These are phyloP conservation scores for Ibycter americanus DNA, from an alignment of 2,797 vertebrate genomes.

Conservation along the genomic window DNA sequence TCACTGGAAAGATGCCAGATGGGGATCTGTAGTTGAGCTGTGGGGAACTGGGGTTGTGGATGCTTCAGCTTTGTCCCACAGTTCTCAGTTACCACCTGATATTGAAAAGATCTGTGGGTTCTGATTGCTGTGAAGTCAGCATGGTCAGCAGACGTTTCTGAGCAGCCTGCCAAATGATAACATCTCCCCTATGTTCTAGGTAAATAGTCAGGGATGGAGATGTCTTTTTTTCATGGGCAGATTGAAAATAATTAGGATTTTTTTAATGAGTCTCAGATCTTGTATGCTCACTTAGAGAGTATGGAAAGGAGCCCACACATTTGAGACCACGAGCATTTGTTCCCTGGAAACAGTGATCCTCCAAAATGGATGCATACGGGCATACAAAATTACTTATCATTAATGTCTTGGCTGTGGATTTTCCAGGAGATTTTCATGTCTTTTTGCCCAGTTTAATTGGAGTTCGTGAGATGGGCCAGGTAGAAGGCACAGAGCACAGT, in stretches of 20 bases:
- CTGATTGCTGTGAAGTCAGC: not conserved
- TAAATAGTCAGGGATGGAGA: not conserved
- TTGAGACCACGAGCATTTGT: not conserved
- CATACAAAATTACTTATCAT: not conserved
- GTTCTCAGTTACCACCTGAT: not conserved
- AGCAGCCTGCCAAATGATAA: not conserved
- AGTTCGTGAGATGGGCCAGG: not conserved
- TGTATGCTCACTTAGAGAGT: not conserved
- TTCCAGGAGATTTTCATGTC: not conserved
- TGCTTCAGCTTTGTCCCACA: not conserved
- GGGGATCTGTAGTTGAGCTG: not conserved
- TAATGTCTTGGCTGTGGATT: not conserved
- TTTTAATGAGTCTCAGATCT: not conserved
- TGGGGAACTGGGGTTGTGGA: not conserved
- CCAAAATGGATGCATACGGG: not conserved
- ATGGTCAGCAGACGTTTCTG: not conserved
- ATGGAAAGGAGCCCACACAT: accelerated
- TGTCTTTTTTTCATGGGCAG: not conserved
- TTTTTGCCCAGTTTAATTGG: not conserved
- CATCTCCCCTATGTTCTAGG: not conserved
- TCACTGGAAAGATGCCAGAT: not conserved
- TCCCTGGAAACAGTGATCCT: not conserved
- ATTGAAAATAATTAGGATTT: not conserved
- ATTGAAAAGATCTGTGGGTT: not conserved
- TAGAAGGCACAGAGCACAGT: not conserved